These are phyloP conservation scores for Steinernema carpocapsae DNA, from an alignment of 2,888 invertebrate genomes.

Conservation along the genomic window DNA sequence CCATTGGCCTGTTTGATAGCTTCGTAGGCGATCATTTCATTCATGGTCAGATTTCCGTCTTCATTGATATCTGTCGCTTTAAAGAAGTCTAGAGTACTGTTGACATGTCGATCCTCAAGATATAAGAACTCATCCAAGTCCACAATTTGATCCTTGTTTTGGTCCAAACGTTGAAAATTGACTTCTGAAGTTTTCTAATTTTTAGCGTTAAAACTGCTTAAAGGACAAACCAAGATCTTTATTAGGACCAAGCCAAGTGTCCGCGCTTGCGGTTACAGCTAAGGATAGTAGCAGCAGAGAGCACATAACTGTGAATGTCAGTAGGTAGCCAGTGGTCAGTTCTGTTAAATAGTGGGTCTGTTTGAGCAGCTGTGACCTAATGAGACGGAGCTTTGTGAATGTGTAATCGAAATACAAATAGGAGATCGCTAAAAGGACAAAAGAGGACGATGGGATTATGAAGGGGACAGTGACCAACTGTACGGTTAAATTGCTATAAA, in stretches of 20 bases:
- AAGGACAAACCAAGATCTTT: neutral
- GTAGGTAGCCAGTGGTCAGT: too few species aligned
- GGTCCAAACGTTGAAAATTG: neutral
- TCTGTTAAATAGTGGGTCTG: too few species aligned
- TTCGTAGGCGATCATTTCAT: neutral
- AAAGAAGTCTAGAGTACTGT: neutral
- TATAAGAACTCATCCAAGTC: neutral
- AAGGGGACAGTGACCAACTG: too few species aligned
- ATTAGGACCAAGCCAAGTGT: neutral
- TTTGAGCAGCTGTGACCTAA: too few species aligned
- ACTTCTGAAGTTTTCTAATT: neutral
- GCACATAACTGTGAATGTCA: too few species aligned
- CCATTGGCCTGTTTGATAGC: conserved; percentile 1
- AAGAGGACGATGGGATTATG: too few species aligned
- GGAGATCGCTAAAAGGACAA: too few species aligned
- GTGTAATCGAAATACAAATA: too few species aligned
- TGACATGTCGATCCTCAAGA: neutral
- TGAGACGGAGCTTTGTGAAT: too few species aligned
- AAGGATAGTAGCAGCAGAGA: neutral
- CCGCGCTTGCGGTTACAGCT: neutral
- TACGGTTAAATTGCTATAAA: too few species aligned
- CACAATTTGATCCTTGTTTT: neutral
- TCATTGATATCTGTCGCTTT: neutral
- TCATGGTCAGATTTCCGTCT: neutral
- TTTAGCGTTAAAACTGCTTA: neutral